Evolutionary conservation across 1,140 invertebrate species (phyloP), one percentile per base, ranked within the genome.

Genomic region (Leguminivora glycinivorella): DNA sequence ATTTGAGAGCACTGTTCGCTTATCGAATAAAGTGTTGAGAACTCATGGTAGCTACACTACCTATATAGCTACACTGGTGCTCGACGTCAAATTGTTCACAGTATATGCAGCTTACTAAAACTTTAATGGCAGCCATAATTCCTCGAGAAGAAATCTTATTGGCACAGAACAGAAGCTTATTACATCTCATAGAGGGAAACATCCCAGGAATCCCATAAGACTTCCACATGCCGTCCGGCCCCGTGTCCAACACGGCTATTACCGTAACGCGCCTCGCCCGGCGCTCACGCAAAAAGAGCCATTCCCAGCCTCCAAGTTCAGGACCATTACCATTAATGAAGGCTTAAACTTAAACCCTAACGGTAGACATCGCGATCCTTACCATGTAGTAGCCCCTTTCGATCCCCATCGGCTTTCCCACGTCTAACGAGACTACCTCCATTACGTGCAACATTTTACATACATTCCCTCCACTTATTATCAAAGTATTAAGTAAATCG

Each of bases 401-500:
- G 26, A 43, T 56, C 56, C 73, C 43, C 70, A 25, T 56, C 72
- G 38, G 14, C 79, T 76, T 89, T 91, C 88, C 87, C 88, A 91
- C 87, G 86, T 88, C 80, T 89, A 91, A 91, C 86, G 77, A 88
- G 85, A 77, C 85, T 84, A 80, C 84, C 81, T 78, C 82, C 80
- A 88, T 89, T 88, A 88, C 87, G 82, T 80, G 73, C 76, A 80
- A 80, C 85, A 78, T 87, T 86, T 86, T 87, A 88, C 82, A 84
- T 89, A 84, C 83, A 82, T 83, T 84, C 83, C 75, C 70, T 74
- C 56, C 82, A 79, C 79, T 85, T 87, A 87, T 86, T 84, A 87
- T 87, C 83, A 83, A 87, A 84, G 79, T 87, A 88, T 88, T 88
- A 88, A 88, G 79, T 88, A 88, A 88, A 88, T 85, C 81, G 78